Conservation (phyloP, 2,113 vertebrate genomes). For the Hucho hucho region DNA sequence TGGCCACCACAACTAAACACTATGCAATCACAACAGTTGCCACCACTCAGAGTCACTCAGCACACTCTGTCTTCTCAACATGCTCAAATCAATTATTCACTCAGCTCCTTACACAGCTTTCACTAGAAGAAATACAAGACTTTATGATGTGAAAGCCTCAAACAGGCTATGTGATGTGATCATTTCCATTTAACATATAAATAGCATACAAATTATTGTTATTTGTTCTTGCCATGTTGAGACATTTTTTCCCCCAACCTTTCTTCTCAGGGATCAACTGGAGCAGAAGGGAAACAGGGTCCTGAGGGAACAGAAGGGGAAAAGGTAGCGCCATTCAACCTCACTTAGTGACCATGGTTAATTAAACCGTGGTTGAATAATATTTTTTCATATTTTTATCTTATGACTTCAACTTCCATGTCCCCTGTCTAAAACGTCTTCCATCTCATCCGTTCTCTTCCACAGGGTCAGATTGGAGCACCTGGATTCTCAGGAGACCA, state of each 20-base stretch:
- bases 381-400: too few species aligned
- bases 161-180: background rate
- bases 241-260: background rate
- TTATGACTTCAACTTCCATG: background rate
- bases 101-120: background rate
- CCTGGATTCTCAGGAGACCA: conserved; percentile 67
- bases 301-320: conserved; percentile 60
- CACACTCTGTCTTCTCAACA: background rate
- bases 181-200: background rate
- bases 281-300: conserved; percentile 61
- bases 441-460: background rate
- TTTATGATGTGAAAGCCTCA: background rate
- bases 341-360: background rate
- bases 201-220: background rate
- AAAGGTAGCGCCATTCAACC: conserved; percentile 57
- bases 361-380: background rate
- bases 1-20: background rate
- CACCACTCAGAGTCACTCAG: too few species aligned
- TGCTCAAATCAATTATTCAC: background rate
- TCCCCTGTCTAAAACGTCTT: background rate
- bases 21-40: background rate
- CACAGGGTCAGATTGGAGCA: conserved; percentile 71
- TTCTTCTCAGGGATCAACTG: conserved; percentile 60
- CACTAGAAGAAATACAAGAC: background rate
- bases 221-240: background rate